phyloP scores from a whole-genome alignment of 1,140 invertebrate species.

The Nilaparvata lugens region DNA sequence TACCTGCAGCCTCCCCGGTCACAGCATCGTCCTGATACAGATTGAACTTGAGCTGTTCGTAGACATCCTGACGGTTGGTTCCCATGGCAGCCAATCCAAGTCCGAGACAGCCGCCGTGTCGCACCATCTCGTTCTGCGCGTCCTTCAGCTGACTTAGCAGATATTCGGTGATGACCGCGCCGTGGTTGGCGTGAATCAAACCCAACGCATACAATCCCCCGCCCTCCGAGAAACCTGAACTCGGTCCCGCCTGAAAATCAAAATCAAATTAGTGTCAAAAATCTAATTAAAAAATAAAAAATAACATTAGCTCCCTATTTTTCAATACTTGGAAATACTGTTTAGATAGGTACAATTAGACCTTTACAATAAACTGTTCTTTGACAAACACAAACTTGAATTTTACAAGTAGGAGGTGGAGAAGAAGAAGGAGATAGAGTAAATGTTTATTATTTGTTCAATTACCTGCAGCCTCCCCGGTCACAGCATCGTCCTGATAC shows the following conservation, averaged over 20 bases:
- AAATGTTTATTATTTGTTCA: no score
- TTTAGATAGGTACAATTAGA: no score
- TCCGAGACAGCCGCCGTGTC: constrained; percentile 95
- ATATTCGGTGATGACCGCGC: constrained; percentile 94
- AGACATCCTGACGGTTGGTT: constrained; percentile 86
- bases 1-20: constrained; percentile 84
- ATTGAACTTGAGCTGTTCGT: constrained; percentile 93
- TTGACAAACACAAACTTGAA: no score
- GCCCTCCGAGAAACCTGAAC: constrained; percentile 95
- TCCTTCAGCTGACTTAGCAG: constrained; percentile 89
- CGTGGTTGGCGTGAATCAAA: constrained; percentile 98
- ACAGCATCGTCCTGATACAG: constrained; percentile 98
- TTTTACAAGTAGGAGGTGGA: no score
- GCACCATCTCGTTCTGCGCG: constrained; percentile 87
- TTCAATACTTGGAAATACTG: no score
- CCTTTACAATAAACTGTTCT: no score
- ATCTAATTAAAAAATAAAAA: no score
- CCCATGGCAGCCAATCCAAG: constrained; percentile 96
- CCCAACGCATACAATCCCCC: constrained; percentile 96
- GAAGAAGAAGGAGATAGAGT: no score
- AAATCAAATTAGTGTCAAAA: no score
- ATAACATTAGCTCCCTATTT: no score
- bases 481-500: constrained; percentile 98
- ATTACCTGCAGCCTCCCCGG: constrained; percentile 80
- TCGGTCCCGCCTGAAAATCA: constrained; percentile 75